A percentile compares a stretch with the other conserved stretches of the same genome.
These are phyloP conservation scores for Latrodectus elegans DNA, from an alignment of 2,888 invertebrate species.

Conservation along the genomic window DNA sequence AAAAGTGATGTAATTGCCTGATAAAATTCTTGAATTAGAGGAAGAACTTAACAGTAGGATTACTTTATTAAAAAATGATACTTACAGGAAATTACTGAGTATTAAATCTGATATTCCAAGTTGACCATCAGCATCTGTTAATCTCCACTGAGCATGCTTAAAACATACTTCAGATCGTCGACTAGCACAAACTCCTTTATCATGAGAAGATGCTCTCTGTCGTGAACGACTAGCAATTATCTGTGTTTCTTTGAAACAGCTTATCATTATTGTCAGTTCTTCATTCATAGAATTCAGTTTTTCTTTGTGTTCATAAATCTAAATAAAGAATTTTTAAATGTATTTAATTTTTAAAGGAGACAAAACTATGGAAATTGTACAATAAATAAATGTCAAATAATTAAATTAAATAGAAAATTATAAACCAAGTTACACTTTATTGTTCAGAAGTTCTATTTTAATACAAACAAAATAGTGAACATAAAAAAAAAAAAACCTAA, in stretches of 20 bases:
- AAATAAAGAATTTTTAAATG: slow-evolving; percentile 72
- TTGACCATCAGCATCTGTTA: slow-evolving; percentile 98
- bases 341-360: no score
- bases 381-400: no score
- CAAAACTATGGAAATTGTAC: no score
- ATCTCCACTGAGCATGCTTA: slow-evolving; percentile 97
- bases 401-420: no score
- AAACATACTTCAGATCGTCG: slow-evolving; percentile 96
- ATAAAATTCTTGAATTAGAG: no score
- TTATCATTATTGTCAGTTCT: slow-evolving; percentile 95
- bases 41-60: no score
- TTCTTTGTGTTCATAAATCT: slow-evolving; percentile 91
- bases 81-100: slow-evolving; percentile 93
- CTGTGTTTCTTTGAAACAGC: slow-evolving; percentile 89
- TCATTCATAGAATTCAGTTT: slow-evolving; percentile 90
- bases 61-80: slow-evolving; percentile 51
- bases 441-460: not conserved
- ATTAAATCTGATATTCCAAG: slow-evolving; percentile 97
- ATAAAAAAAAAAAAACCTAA: not conserved
- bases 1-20: no score
- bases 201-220: slow-evolving; percentile 73
- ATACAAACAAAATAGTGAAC: not conserved
- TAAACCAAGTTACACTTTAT: slow-evolving; percentile 3
- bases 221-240: slow-evolving; percentile 77
- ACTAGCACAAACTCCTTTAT: slow-evolving; percentile 83